Evolutionary conservation across 2,113 vertebrate genomes (phyloP).

Genomic region (Zapornia atra): DNA sequence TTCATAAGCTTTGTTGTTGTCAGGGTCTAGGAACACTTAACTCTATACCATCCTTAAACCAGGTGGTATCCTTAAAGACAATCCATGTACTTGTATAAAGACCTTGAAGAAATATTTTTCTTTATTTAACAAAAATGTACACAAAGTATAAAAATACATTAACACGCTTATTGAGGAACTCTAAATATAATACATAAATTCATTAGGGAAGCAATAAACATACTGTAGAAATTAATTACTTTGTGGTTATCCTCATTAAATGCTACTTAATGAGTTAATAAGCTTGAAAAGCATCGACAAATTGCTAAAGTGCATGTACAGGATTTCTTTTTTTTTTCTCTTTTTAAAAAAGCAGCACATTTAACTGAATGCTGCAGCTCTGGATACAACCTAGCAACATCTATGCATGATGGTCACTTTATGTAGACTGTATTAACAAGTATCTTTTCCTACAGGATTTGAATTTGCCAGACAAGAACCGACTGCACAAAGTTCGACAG

Average conservation of each 20-base stretch:
- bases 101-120: background rate
- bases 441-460: background rate
- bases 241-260: background rate
- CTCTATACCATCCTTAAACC: background rate
- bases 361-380: background rate
- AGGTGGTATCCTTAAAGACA: background rate
- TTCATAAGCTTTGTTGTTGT: background rate
- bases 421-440: background rate
- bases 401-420: background rate
- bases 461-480: background rate
- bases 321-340: background rate
- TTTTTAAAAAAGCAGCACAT: background rate
- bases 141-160: background rate
- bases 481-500: background rate
- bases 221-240: constrained; percentile 24
- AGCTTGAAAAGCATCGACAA: background rate
- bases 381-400: background rate
- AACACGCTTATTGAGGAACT: background rate
- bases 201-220: constrained; percentile 20
- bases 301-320: background rate
- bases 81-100: background rate
- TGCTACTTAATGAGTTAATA: constrained; percentile 8
- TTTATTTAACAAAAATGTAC: background rate
- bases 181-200: background rate
- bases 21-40: background rate